Base-by-base conservation (phyloP, 2,888 invertebrate species). In the Agrotis ipsilon region DNA sequence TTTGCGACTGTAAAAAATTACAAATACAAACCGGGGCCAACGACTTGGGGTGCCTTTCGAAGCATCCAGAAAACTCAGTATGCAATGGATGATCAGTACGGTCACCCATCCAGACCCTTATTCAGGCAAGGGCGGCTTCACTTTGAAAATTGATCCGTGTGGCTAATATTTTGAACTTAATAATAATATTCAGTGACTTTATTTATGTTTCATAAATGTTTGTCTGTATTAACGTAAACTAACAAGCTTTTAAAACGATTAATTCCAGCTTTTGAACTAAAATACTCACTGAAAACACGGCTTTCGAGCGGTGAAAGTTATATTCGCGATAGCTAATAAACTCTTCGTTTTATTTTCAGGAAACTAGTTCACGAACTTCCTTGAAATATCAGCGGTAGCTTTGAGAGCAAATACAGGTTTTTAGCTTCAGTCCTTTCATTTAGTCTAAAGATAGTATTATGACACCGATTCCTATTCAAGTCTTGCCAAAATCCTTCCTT, bases 281-380 rank as follows among this genome's bases (percentile, higher is more conserved):
- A 82, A 72, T 73, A 79, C 66, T 72, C 72, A 63, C 67, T 64
- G 80, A 67, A 66, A 79, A 67, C 66, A 72, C 59, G 63, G 64
- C 24, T 54, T 73, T 64, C 45, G 54, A 54, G 74, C 45, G 45
- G 63, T 9, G 11, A 61, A 80, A 82, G 80, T 79, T 83, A 62
- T 67, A 48, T 67, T 54, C 46, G 2, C 64, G 61, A 49, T 51
- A 58, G 75, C 49, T 62, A 73, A 80, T 79, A 79, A 83, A 82
- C 60, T 67, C 54, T 49, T 48, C n/a, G 83, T 54, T 80, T 80
- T 73, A 83, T 67, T 74, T 83, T 58, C 52, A 52, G 57, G 52
- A 64, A 82, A 72, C 63, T 67, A 45, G 73, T 58, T 64, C 57
- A 61, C 39, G 1, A 65, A 83, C 49, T 79, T 67, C 43, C 57